phyloP scores from a whole-genome alignment of 2,888 invertebrate species.

The Calliphora vomitoria region DNA sequence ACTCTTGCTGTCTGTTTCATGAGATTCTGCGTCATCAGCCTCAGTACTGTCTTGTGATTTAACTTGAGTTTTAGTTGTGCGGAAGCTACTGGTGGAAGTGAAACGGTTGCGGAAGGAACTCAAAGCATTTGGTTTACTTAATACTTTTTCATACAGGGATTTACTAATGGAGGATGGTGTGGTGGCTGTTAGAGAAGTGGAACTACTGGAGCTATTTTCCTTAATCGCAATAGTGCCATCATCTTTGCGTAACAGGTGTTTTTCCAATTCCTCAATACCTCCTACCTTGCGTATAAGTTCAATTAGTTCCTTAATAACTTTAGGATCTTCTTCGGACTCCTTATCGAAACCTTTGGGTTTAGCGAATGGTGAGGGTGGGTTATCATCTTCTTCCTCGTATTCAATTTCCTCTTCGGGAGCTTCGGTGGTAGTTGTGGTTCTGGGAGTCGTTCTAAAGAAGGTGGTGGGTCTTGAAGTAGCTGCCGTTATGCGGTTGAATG shows the following conservation, averaged over 20 bases:
- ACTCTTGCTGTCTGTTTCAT: constrained; percentile 63
- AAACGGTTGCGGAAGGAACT: constrained; percentile 82
- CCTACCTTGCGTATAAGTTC: constrained; percentile 94
- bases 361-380: constrained; percentile 46
- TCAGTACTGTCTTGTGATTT: constrained; percentile 64
- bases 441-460: constrained; percentile 83
- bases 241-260: constrained; percentile 88
- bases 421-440: constrained; percentile 84
- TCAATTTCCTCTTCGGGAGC: constrained; percentile 85
- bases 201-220: constrained; percentile 81
- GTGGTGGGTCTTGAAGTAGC: constrained; percentile 84
- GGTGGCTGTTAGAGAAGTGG: constrained; percentile 79
- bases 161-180: constrained; percentile 90
- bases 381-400: constrained; percentile 84
- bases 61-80: constrained; percentile 66
- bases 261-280: constrained; percentile 94
- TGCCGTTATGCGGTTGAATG: constrained; percentile 84
- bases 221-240: constrained; percentile 85
- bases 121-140: constrained; percentile 84
- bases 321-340: constrained; percentile 84
- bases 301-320: constrained; percentile 92
- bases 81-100: constrained; percentile 76
- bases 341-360: constrained; percentile 72
- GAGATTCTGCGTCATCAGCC: constrained; percentile 51
- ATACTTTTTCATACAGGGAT: constrained; percentile 90